Evolutionary conservation across 2,113 vertebrate genomes (phyloP).

Genomic region (Myiagra hebetior): DNA sequence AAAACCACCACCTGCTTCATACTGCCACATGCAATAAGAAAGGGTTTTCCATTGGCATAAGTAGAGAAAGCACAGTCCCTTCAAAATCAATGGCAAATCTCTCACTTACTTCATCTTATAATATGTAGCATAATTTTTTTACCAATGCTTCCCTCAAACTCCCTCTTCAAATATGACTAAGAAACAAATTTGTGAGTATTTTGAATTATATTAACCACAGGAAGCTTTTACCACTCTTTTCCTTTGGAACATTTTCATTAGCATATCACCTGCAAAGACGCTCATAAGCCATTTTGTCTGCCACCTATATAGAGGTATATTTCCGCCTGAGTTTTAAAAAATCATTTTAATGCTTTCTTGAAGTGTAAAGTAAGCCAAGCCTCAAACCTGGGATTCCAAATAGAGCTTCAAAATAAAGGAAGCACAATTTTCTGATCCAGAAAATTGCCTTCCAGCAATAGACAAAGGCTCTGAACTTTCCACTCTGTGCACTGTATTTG

Average conservation of each 20-base stretch:
- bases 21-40: background rate
- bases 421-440: background rate
- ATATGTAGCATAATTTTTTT: background rate
- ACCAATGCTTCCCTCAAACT: background rate
- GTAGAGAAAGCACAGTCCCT: background rate
- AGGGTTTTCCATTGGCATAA: background rate
- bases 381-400: background rate
- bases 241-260: background rate
- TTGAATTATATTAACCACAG: background rate
- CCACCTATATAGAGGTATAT: background rate
- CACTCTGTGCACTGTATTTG: background rate
- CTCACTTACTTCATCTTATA: background rate
- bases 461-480: background rate
- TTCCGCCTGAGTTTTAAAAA: background rate
- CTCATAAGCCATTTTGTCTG: background rate
- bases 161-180: background rate
- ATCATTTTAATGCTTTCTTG: background rate
- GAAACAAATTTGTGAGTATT: background rate
- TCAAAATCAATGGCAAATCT: background rate
- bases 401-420: background rate
- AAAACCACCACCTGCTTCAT: background rate
- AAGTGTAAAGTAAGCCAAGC: background rate
- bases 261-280: background rate
- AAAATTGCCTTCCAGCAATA: background rate
- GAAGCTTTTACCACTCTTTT: background rate